These are phyloP conservation scores for Chroicocephalus ridibundus DNA, from an alignment of 2,113 vertebrate genomes.

Conservation along the genomic window DNA sequence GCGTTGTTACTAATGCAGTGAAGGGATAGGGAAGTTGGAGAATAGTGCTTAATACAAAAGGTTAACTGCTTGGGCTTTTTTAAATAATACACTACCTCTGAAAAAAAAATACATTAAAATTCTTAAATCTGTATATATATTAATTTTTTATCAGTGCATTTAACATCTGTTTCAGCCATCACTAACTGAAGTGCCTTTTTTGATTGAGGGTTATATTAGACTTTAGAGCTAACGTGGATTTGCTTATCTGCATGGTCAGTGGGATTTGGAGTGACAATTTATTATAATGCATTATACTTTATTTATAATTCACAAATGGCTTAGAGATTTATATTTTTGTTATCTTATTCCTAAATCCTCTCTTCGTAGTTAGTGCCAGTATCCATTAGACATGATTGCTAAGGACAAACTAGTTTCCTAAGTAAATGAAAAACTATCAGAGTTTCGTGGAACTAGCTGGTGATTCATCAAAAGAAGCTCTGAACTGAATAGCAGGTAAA, in stretches of 20 bases:
- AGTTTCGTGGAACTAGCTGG: neutral
- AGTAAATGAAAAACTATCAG: neutral
- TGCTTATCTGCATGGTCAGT: slow-evolving; percentile 28
- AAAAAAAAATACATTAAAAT: neutral
- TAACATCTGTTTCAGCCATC: neutral
- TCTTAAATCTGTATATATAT: neutral
- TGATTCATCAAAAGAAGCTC: neutral
- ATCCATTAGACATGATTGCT: slow-evolving; percentile 16
- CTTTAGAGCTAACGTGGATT: slow-evolving; percentile 7
- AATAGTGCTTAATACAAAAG: neutral
- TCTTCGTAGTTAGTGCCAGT: neutral
- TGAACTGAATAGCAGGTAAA: neutral
- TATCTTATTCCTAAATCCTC: neutral
- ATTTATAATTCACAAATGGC: slow-evolving; percentile 69
- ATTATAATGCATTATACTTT: slow-evolving; percentile 57
- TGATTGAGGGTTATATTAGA: slow-evolving; percentile 23
- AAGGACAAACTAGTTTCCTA: neutral
- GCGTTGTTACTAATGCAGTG: neutral
- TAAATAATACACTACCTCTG: neutral
- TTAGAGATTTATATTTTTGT: slow-evolving; percentile 53
- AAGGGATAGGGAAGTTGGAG: neutral
- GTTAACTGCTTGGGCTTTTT: neutral
- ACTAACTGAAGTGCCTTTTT: neutral
- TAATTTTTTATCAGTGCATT: neutral
- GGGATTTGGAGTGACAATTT: slow-evolving; percentile 59